Percentiles rank a stretch among this genome's conserved stretches.
Evolutionary conservation across 2,797 vertebrate species (phyloP).

Genomic region (Hemitrygon akajei): DNA sequence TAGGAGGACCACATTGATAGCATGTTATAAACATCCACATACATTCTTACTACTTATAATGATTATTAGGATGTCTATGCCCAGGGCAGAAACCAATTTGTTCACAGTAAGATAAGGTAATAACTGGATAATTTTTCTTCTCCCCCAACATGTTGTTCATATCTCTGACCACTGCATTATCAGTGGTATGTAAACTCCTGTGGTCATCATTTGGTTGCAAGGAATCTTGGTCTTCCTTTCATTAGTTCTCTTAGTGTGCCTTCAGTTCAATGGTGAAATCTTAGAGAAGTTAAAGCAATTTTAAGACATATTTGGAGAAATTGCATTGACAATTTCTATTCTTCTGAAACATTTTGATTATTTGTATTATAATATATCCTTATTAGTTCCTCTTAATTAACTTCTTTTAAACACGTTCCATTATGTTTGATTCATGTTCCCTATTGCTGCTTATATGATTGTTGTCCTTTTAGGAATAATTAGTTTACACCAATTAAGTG

Average conservation of each 20-base stretch:
- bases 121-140: too few relatives aligned
- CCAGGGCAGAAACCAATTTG: too few relatives aligned
- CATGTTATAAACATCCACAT: too few relatives aligned
- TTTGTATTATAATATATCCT: background rate
- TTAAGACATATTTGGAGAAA: background rate
- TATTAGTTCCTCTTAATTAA: background rate
- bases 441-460: background rate
- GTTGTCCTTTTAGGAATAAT: conserved; percentile 24
- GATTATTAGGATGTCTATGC: too few relatives aligned
- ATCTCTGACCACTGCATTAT: background rate
- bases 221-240: background rate
- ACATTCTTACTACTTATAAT: too few relatives aligned
- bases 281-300: background rate
- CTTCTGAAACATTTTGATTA: background rate
- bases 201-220: background rate
- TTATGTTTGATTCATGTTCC: background rate
- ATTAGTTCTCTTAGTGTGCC: background rate
- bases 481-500: conserved; percentile 24
- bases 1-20: too few relatives aligned
- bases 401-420: background rate
- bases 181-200: background rate
- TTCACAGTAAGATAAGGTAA: too few relatives aligned
- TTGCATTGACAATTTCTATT: background rate
- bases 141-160: too few relatives aligned
- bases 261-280: background rate